A percentile compares a stretch with the other conserved stretches of the same genome.
Evolutionary conservation across 2,888 invertebrate genomes (phyloP).

Genomic region (Epirrita christyi): DNA sequence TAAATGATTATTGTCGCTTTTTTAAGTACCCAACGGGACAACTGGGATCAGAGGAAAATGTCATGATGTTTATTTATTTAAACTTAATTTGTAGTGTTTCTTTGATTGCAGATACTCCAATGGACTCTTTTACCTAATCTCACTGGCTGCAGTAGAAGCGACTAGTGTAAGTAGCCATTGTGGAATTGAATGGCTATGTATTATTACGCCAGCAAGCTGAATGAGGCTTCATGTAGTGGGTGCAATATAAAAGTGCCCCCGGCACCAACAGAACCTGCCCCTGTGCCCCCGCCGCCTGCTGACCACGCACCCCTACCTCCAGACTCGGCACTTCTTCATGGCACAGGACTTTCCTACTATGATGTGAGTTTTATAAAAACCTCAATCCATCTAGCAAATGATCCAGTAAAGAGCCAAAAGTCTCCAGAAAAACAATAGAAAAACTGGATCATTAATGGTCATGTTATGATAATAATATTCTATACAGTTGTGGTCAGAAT

Average conservation of each 20-base stretch:
- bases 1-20: too few species aligned
- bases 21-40: too few species aligned
- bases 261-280: conserved; percentile 64
- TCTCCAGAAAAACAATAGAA: too few species aligned
- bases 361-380: conserved; percentile 61
- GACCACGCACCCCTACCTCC: conserved; percentile 69
- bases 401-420: too few species aligned
- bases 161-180: conserved; percentile 50
- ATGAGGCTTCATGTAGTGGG: conserved; percentile 86
- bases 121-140: conserved; percentile 56
- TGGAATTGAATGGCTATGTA: conserved; percentile 87
- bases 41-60: too few species aligned
- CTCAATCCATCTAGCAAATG: too few species aligned
- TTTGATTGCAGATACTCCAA: conserved; percentile 39
- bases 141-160: conserved; percentile 52
- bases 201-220: conserved; percentile 88
- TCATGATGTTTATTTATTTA: too few species aligned
- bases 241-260: conserved; percentile 77
- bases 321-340: conserved; percentile 65
- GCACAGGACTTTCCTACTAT: conserved; percentile 75
- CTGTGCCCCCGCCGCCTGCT: conserved; percentile 63
- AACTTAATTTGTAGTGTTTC: too few species aligned
- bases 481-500: too few species aligned
- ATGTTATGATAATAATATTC: too few species aligned
- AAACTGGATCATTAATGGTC: too few species aligned